Base-by-base conservation (phyloP, 2,113 vertebrate genomes). In the Mobula birostris region DNA sequence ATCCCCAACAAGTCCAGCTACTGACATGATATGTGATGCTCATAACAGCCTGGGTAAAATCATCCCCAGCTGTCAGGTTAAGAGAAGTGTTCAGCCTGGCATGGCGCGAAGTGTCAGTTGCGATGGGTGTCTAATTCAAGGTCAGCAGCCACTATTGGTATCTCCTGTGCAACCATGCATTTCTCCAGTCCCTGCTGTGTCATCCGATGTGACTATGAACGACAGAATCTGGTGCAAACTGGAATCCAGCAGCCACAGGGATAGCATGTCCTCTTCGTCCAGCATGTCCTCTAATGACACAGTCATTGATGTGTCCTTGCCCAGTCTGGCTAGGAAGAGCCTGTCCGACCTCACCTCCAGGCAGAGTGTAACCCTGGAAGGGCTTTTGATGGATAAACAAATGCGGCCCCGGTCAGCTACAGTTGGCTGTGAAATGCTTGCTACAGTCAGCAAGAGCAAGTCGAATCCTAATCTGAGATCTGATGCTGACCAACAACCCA, bases 211-310 rank as follows among this genome's bases (percentile, higher is more conserved):
- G 94, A 99, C 98, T 0, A 78, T 97, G 48, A 96, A 97, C 0
- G 98, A 99, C 95, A 96, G 96, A 11, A 97, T 99, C 15, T 99
- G 99, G 99, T 97, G 97, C 96, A 98, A 97, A 95, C 96, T 98
- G 29, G 98, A 98, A 2, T 95, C 96, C 0, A 95, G 96, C 94
- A 97, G 94, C 94, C 98, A 98, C 94, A 95, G 97, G 0, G 97
- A 98, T 96, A 98, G 98, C 27, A 96, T 98, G 96, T 99, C 98
- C 48, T 99, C 98, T 0, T 98, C 98, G 14, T 99, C 98, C 94
- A 99, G 98, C 95, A 96, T 99, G 96, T 99, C 98, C 1, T 99
- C 98, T 95, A 98, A 96, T 0, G 99, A 99, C 97, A 99, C 98
- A 0, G 98, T 98, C 95, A 98, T 99, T 0, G 98, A 99, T 94